Conservation (phyloP, 2,113 vertebrate species). For the Microcebus tavaratra region DNA sequence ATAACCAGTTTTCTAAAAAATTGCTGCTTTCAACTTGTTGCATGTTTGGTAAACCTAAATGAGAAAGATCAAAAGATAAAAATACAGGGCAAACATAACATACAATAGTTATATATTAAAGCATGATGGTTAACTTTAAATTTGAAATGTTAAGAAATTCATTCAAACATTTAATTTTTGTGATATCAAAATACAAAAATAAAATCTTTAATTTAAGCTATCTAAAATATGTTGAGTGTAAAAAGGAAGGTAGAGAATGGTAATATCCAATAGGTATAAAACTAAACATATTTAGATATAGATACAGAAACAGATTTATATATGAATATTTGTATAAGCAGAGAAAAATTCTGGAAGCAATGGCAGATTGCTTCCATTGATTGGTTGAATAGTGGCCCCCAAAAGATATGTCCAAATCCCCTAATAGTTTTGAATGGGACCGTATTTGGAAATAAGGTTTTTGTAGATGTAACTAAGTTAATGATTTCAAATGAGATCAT, state of each 20-base stretch:
- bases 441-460: not conserved
- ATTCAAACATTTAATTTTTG: not conserved
- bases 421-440: not conserved
- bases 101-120: not conserved
- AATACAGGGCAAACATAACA: not conserved
- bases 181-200: not conserved
- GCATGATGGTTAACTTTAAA: not conserved
- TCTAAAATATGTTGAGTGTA: not conserved
- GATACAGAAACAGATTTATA: not conserved
- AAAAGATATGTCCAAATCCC: not conserved
- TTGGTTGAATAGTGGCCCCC: too few species aligned
- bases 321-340: not conserved
- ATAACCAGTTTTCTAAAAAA: not conserved
- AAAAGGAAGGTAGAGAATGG: not conserved
- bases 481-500: not conserved
- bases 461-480: not conserved
- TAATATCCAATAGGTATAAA: not conserved
- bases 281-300: not conserved
- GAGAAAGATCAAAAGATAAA: not conserved
- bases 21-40: fast-evolving
- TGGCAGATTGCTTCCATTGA: too few species aligned
- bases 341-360: not conserved
- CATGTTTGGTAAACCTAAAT: not conserved
- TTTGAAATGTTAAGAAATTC: not conserved
- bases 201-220: too few species aligned